Evolutionary conservation across 1,140 invertebrate genomes (phyloP).

Genomic region (Trigoniulus corallinus): DNA sequence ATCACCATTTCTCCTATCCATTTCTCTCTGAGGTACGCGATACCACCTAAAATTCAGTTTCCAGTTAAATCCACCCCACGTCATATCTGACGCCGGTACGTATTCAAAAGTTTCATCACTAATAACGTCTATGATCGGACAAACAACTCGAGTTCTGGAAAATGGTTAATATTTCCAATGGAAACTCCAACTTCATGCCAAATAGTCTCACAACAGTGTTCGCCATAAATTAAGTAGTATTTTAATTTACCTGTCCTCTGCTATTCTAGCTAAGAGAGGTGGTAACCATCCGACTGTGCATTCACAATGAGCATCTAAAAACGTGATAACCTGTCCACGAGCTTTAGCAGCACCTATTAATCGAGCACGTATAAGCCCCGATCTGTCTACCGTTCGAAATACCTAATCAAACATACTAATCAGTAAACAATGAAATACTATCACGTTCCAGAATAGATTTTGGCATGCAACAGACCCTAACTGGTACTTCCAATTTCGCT

Average conservation of each 20-base stretch:
- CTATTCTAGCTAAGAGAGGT: slow-evolving; percentile 72
- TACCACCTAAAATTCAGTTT: slow-evolving; percentile 97
- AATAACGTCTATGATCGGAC: slow-evolving; percentile 96
- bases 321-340: slow-evolving; percentile 82
- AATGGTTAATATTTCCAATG: neutral
- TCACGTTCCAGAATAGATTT: neutral
- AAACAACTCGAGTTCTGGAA: slow-evolving; percentile 71
- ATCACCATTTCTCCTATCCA: slow-evolving; percentile 74
- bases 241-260: slow-evolving; percentile 51
- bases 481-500: slow-evolving; percentile 55
- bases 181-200: neutral
- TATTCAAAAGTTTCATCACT: slow-evolving; percentile 96
- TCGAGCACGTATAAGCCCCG: slow-evolving; percentile 81
- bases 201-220: neutral
- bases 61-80: slow-evolving; percentile 97
- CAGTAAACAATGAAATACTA: neutral
- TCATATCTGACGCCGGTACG: slow-evolving; percentile 72
- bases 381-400: slow-evolving; percentile 69
- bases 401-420: slow-evolving; percentile 31
- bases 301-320: slow-evolving; percentile 93
- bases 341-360: slow-evolving; percentile 80
- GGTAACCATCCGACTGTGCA: slow-evolving; percentile 81
- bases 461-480: slow-evolving; percentile 31
- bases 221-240: too few species aligned
- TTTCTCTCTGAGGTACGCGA: slow-evolving; percentile 83